Evolutionary conservation across 2,797 vertebrate genomes (phyloP).

Genomic region (Labroides dimidiatus): DNA sequence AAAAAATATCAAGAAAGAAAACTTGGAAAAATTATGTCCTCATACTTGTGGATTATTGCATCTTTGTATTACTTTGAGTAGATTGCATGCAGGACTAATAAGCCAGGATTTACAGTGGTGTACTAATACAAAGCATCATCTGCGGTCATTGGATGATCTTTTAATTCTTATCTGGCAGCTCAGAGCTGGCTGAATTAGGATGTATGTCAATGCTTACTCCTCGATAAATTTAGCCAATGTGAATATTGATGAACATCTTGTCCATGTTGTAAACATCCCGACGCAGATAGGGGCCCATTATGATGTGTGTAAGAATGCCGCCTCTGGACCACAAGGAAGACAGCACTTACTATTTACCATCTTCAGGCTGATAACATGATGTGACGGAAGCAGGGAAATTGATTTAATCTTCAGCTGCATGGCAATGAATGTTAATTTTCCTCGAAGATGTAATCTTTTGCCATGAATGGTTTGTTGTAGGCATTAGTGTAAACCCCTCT

Average conservation of each 20-base stretch:
- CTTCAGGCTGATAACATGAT: constrained; percentile 76
- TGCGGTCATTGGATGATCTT: constrained; percentile 44
- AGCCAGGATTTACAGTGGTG: not conserved
- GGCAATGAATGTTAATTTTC: constrained; percentile 81
- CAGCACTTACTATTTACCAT: constrained; percentile 76
- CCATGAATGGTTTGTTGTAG: constrained; percentile 69
- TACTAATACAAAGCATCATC: constrained; percentile 22
- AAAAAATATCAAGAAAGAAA: not conserved
- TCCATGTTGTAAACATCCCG: constrained; percentile 66
- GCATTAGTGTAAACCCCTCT: constrained; percentile 72
- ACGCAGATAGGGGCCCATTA: constrained; percentile 58
- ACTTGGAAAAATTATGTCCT: not conserved
- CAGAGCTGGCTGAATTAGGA: constrained; percentile 53
- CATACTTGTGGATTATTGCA: not conserved
- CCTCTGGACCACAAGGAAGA: constrained; percentile 69
- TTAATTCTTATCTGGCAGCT: constrained; percentile 43
- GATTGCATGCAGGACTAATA: constrained; percentile 3
- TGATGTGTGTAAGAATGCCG: constrained; percentile 63
- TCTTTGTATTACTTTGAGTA: not conserved
- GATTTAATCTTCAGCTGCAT: constrained; percentile 76
- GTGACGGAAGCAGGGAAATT: constrained; percentile 79
- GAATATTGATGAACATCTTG: constrained; percentile 57
- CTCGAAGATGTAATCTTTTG: constrained; percentile 75
- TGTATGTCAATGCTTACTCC: constrained; percentile 36
- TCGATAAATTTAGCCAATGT: constrained; percentile 56